phyloP scores from a whole-genome alignment of 2,113 vertebrate species.

The Acrocephalus arundinaceus region DNA sequence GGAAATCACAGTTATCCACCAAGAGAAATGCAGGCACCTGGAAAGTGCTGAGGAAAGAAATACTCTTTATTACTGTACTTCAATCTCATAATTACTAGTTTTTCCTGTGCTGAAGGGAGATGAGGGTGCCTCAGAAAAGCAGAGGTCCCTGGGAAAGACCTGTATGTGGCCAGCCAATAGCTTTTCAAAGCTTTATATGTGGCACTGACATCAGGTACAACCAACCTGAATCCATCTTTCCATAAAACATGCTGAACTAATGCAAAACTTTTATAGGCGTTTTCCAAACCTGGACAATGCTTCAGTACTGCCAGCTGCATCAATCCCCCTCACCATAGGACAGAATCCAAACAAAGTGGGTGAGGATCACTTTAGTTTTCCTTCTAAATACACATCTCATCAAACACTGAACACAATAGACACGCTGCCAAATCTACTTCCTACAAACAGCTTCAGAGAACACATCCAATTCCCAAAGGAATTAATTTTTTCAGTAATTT shows the following conservation, averaged over 20 bases:
- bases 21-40: neutral
- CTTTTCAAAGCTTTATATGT: neutral
- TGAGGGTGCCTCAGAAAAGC: neutral
- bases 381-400: neutral
- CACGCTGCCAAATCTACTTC: neutral
- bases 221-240: neutral
- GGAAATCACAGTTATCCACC: neutral
- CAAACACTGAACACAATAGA: neutral
- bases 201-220: neutral
- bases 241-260: neutral
- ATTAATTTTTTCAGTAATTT: conserved; percentile 45
- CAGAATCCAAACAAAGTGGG: accelerated
- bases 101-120: neutral
- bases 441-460: conserved; percentile 13
- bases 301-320: neutral
- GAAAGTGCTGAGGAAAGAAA: neutral
- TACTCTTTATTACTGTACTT: neutral
- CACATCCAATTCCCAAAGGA: neutral
- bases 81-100: neutral
- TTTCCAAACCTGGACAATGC: neutral
- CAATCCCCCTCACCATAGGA: neutral
- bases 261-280: neutral
- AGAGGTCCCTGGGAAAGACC: neutral
- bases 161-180: neutral
- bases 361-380: accelerated